These are phyloP conservation scores for Arion vulgaris DNA, from an alignment of 1,140 invertebrate genomes.

Conservation along the genomic window DNA sequence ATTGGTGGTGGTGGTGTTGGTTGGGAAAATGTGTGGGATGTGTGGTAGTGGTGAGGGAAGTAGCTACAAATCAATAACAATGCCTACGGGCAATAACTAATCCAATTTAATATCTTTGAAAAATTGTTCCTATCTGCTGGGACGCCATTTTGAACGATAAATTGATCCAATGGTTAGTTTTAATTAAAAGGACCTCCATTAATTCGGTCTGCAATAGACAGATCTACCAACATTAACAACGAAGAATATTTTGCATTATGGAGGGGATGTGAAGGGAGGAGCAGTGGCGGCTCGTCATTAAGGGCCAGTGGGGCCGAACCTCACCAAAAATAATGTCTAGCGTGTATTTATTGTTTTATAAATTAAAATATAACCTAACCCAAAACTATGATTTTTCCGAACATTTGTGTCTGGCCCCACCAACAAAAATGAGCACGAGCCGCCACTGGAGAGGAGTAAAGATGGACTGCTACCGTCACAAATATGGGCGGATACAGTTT, in stretches of 20 bases:
- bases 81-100: conserved; percentile 9
- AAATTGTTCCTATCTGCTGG: conserved; percentile 21
- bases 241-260: too few species aligned
- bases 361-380: too few species aligned
- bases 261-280: too few species aligned
- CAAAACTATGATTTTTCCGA: too few species aligned
- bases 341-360: too few species aligned
- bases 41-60: too few species aligned
- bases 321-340: too few species aligned
- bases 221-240: background rate
- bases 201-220: background rate
- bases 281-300: too few species aligned
- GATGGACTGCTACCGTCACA: background rate
- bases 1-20: background rate
- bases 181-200: conserved; percentile 16
- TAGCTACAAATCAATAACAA: conserved; percentile 8
- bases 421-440: too few species aligned
- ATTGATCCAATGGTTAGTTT: background rate
- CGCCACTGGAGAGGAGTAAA: background rate
- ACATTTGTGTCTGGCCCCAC: too few species aligned
- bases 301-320: too few species aligned
- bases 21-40: too few species aligned
- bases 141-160: conserved; percentile 17
- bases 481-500: background rate
- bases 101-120: conserved; percentile 30